phyloP scores from a whole-genome alignment of 2,113 vertebrate species.

The Pao palembangensis region DNA sequence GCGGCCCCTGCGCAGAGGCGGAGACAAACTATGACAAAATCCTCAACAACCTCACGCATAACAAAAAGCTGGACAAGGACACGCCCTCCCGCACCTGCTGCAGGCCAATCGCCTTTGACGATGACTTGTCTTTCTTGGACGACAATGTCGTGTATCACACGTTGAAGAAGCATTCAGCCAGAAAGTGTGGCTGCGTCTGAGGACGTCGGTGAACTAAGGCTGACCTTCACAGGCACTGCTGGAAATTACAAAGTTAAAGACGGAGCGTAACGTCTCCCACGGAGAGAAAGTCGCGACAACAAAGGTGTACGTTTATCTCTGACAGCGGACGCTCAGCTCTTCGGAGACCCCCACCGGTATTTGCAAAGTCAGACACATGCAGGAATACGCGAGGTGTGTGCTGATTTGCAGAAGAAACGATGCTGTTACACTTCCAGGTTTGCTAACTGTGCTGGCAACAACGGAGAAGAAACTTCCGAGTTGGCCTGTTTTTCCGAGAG shows the following conservation, averaged over 20 bases:
- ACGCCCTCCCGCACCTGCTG: slow-evolving; percentile 88
- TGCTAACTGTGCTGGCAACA: slow-evolving; percentile 21
- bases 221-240: slow-evolving; percentile 17
- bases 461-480: slow-evolving; percentile 17
- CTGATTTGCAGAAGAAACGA: slow-evolving; percentile 15
- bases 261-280: slow-evolving; percentile 10
- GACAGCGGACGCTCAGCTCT: slow-evolving; percentile 8
- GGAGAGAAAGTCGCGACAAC: not conserved
- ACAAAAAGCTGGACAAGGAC: slow-evolving; percentile 90
- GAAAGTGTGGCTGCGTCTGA: slow-evolving; percentile 94
- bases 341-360: slow-evolving; percentile 3
- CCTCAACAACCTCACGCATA: slow-evolving; percentile 93
- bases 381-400: slow-evolving; percentile 13
- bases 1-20: slow-evolving; percentile 87
- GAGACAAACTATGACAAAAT: slow-evolving; percentile 98
- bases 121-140: slow-evolving; percentile 94
- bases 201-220: slow-evolving; percentile 19
- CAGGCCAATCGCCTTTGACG: slow-evolving; percentile 90
- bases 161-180: slow-evolving; percentile 95
- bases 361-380: slow-evolving; percentile 8
- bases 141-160: slow-evolving; percentile 94
- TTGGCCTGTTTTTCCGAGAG: slow-evolving; percentile 20
- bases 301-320: slow-evolving; percentile 11
- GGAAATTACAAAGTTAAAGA: slow-evolving; percentile 21
- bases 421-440: slow-evolving; percentile 41